A percentile compares a stretch with the other conserved stretches of the same genome.
phyloP scores from a whole-genome alignment of 2,888 invertebrate genomes.

The Callosobruchus maculatus region DNA sequence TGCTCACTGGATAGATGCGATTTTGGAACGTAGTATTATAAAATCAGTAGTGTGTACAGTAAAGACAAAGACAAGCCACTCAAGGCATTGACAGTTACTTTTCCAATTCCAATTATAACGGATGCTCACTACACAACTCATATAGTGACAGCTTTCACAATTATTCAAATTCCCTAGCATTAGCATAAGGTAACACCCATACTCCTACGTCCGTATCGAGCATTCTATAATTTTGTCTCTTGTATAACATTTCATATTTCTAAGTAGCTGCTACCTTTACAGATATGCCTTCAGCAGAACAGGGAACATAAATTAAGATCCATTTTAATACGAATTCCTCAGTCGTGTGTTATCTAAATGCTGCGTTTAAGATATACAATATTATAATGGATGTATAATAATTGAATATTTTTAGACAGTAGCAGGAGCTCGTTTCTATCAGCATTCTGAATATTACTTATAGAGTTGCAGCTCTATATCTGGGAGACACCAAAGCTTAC shows the following conservation, averaged over 20 bases:
- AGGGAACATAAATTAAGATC: not conserved
- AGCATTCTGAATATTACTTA: not conserved
- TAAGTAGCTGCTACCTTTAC: not conserved
- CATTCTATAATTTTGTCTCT: not conserved
- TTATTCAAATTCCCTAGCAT: not conserved
- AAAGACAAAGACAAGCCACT: not conserved
- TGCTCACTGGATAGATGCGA: no score
- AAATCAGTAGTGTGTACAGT: no score
- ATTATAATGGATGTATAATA: not conserved
- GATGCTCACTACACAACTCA: not conserved
- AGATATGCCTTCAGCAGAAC: not conserved
- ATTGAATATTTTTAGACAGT: not conserved
- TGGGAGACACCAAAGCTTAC: no score
- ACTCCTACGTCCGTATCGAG: not conserved
- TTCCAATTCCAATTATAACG: not conserved
- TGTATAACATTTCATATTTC: conserved; percentile 1
- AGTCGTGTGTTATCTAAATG: not conserved
- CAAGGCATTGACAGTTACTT: not conserved
- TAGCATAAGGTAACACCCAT: not conserved
- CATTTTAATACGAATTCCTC: not conserved
- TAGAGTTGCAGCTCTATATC: not conserved
- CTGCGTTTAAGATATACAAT: not conserved
- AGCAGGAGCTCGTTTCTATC: not conserved
- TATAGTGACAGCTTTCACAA: not conserved
- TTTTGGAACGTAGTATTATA: no score